Evolutionary conservation across 2,797 vertebrate genomes (phyloP).

Genomic region (Rhadinocentrus ornatus): DNA sequence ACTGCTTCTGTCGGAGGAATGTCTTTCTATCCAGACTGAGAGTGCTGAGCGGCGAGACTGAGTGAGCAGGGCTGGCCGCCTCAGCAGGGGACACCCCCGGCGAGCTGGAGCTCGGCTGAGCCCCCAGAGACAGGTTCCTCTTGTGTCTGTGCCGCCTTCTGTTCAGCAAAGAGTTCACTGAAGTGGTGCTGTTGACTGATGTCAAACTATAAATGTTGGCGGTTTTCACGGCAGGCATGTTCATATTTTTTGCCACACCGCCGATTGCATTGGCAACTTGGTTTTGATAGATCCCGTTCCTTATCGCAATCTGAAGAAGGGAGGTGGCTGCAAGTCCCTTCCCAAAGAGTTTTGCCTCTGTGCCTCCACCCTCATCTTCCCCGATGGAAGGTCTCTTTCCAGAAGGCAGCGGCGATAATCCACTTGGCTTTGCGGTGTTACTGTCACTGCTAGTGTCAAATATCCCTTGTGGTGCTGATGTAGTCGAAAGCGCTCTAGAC

Average conservation of each 20-base stretch:
- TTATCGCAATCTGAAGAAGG: slow-evolving; percentile 78
- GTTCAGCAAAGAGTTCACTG: slow-evolving; percentile 83
- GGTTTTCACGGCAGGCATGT: slow-evolving; percentile 61
- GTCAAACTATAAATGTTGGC: slow-evolving; percentile 66
- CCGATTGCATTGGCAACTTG: slow-evolving; percentile 72
- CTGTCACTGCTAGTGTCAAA: slow-evolving; percentile 36
- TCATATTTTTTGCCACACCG: slow-evolving; percentile 56
- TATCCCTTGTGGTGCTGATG: slow-evolving; percentile 45
- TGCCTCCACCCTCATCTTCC: slow-evolving; percentile 74
- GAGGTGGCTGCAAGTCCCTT: slow-evolving; percentile 80
- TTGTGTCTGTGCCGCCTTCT: slow-evolving; percentile 84
- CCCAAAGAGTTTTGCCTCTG: slow-evolving; percentile 81
- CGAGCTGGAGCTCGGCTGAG: slow-evolving; percentile 63
- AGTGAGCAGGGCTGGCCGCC: slow-evolving; percentile 54
- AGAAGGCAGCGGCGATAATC: slow-evolving; percentile 46
- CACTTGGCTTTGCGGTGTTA: slow-evolving; percentile 49
- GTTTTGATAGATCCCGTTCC: slow-evolving; percentile 80
- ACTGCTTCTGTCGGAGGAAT: slow-evolving; percentile 85
- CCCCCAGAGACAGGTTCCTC: slow-evolving; percentile 86
- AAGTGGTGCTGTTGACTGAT: slow-evolving; percentile 56
- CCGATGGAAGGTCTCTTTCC: slow-evolving; percentile 73
- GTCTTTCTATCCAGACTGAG: slow-evolving; percentile 90
- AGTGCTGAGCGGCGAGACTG: slow-evolving; percentile 83
- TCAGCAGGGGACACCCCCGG: slow-evolving; percentile 60
- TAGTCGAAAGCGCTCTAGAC: slow-evolving; percentile 42